Base-by-base conservation (phyloP, 2,797 vertebrate species). In the Alca torda region DNA sequence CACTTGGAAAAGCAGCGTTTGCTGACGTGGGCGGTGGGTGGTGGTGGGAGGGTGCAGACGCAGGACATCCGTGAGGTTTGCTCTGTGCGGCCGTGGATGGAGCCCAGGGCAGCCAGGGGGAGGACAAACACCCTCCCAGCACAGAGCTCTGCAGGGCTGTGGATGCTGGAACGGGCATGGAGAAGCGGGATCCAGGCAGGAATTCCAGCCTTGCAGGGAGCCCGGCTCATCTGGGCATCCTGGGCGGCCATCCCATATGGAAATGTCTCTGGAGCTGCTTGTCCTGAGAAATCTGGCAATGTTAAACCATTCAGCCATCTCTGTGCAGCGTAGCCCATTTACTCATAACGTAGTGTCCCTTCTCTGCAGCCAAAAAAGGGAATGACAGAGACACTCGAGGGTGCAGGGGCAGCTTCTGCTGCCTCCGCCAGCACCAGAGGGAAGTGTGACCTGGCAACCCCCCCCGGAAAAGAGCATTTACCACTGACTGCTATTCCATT, bases 1-100 rank as follows among this genome's bases (percentile, higher is more conserved):
- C 2, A 0, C 2, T 12, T 1, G 3, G 18, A 28, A 30, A 37
- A 31, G 0, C 37, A 15, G 50, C 0, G 0, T 31, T 51, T 30
- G 45, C 70, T 46, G 60, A 3, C 21, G n/a, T 18, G 45, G 59
- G 18, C 0, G 21, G 8, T 14, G 51, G 46, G 28, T 11, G 53
- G 30, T 5, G 51, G 8, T 17, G 65, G 51, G 39, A 31, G 28
- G 63, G 50, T 17, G 28, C 14, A 72, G 51, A 18, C 1, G 3
- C 39, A 16, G 61, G 60, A 35, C 30, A 0, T 46, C 13, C 69
- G 15, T 0, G 0, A 10, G 48, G 33, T 39, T 39, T 51, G 23
- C 53, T 51, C 18, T 6, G 15, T 13, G 43, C 24, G 11, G 12
- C 39, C 16, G 33, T n/a, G 59, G 26, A 28, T 6, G 37, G 19